Evolutionary conservation across 1,140 invertebrate species (phyloP).

Genomic region (Drosophila watanabei): DNA sequence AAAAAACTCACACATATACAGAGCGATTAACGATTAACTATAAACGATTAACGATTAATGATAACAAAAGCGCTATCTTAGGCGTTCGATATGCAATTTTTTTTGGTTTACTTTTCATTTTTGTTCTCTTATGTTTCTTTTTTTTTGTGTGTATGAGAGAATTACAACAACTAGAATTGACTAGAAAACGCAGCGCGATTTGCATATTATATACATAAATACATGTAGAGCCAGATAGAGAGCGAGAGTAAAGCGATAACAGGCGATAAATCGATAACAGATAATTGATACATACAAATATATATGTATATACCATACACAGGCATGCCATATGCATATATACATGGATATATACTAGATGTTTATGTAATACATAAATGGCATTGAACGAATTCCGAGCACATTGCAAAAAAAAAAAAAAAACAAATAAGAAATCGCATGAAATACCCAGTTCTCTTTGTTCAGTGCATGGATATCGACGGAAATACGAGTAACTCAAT

Average conservation of each 20-base stretch:
- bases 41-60: constrained; percentile 21
- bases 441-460: constrained; percentile 11
- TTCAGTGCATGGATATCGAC: constrained; percentile 19
- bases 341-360: constrained; percentile 59
- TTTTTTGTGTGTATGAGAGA: constrained; percentile 16
- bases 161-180: constrained; percentile 39
- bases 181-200: constrained; percentile 68
- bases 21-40: constrained; percentile 35
- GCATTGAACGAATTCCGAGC: constrained; percentile 45
- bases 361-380: constrained; percentile 75
- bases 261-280: constrained; percentile 6
- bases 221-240: constrained; percentile 42
- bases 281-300: constrained; percentile 2
- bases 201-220: constrained; percentile 55
- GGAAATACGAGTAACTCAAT: constrained; percentile 23
- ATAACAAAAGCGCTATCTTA: constrained; percentile 50
- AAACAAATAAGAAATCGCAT: constrained; percentile 19
- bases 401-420: constrained; percentile 41
- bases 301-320: constrained; percentile 44
- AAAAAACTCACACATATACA: constrained; percentile 47
- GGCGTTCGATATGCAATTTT: constrained; percentile 37
- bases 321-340: constrained; percentile 40
- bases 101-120: not conserved
- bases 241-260: constrained; percentile 24
- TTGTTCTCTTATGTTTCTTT: not conserved